phyloP scores from a whole-genome alignment of 1,140 invertebrate genomes.

The Panulirus ornatus region DNA sequence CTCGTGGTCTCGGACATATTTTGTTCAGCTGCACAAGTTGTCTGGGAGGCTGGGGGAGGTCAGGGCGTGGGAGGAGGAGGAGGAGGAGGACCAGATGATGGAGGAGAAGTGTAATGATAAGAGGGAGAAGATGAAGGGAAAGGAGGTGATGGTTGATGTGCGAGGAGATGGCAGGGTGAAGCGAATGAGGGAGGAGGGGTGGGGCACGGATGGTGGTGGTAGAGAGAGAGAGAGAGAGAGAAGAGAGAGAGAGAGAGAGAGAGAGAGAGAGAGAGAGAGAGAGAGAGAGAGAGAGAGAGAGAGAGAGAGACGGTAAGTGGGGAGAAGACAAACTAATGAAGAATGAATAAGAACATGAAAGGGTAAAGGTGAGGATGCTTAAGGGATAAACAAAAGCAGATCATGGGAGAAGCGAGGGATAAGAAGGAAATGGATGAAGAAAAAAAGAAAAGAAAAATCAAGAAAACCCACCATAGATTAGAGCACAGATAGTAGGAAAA shows the following conservation, averaged over 20 bases:
- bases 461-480: not conserved
- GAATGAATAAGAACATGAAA: not conserved
- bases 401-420: not conserved
- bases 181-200: not conserved
- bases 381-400: not conserved
- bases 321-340: not conserved
- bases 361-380: too few relatives aligned
- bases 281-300: not conserved
- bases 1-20: conserved; percentile 33
- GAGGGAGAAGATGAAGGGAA: not conserved
- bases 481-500: too few relatives aligned
- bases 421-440: not conserved
- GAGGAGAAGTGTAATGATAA: not conserved
- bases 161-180: not conserved
- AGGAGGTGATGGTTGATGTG: not conserved
- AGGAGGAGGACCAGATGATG: not conserved
- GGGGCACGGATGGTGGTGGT: not conserved
- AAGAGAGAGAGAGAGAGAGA: not conserved
- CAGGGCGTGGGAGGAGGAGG: not conserved
- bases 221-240: not conserved
- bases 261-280: too few relatives aligned
- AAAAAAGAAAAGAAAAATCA: not conserved
- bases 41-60: conserved; percentile 13
- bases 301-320: not conserved
- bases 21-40: conserved; percentile 56